A percentile compares a stretch with the other conserved stretches of the same genome.
phyloP scores from a whole-genome alignment of 2,113 vertebrate species.

The Elgaria multicarinata region DNA sequence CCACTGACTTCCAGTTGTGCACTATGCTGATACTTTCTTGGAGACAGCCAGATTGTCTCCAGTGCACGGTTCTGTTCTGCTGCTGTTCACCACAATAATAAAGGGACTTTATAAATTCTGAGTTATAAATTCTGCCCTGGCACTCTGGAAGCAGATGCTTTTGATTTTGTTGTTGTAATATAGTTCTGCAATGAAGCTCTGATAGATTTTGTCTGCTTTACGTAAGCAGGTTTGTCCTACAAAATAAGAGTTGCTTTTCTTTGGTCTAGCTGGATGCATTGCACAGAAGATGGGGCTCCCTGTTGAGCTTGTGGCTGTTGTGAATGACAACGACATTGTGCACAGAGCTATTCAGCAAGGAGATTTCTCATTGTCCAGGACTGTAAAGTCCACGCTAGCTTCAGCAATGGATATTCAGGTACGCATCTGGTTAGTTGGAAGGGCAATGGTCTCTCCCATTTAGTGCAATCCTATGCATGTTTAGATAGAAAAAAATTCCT shows the following conservation, averaged over 20 bases:
- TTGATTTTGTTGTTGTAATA: background rate
- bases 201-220: background rate
- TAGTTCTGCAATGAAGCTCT: fast-evolving
- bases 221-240: background rate
- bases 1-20: background rate
- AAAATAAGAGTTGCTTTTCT: background rate
- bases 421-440: background rate
- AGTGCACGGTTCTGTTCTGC: background rate
- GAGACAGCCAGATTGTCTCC: background rate
- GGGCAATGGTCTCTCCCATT: background rate
- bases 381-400: constrained; percentile 81
- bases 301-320: constrained; percentile 82
- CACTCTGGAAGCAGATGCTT: background rate
- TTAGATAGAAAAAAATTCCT: too few species aligned
- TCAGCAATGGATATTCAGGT: constrained; percentile 97
- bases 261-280: constrained; percentile 80
- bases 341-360: constrained; percentile 83
- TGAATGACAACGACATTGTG: constrained; percentile 90
- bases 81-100: too few species aligned
- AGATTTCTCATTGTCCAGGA: constrained; percentile 85
- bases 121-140: background rate
- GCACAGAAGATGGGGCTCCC: constrained; percentile 87
- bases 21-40: background rate
- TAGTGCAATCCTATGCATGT: too few species aligned
- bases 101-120: background rate